These are phyloP conservation scores for Lucifuga dentata DNA, from an alignment of 2,113 vertebrate genomes.

Conservation along the genomic window DNA sequence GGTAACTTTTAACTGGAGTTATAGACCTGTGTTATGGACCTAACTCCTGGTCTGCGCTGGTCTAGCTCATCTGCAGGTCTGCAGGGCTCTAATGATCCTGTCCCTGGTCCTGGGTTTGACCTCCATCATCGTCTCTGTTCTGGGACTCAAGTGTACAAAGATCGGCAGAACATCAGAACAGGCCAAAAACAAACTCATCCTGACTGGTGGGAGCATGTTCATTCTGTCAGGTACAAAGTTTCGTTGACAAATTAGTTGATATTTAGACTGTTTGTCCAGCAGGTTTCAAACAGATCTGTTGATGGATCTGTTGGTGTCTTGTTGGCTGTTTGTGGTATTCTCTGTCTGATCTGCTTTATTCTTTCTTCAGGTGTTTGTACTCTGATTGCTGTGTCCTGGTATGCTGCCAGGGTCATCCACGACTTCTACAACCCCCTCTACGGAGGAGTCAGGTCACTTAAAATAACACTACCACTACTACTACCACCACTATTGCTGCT, in stretches of 20 bases:
- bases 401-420: conserved; percentile 71
- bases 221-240: conserved; percentile 84
- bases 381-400: conserved; percentile 78
- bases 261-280: too few relatives aligned
- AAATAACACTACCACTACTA: background rate
- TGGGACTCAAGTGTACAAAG: conserved; percentile 89
- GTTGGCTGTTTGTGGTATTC: background rate
- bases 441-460: conserved; percentile 68
- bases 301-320: background rate
- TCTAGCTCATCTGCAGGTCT: conserved; percentile 86
- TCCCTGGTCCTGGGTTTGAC: conserved; percentile 86
- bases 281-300: too few relatives aligned
- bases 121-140: conserved; percentile 76
- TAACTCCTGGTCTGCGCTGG: conserved; percentile 47
- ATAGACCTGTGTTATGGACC: too few relatives aligned
- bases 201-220: conserved; percentile 83
- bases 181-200: conserved; percentile 82
- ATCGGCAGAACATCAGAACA: conserved; percentile 78
- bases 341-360: background rate
- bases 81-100: conserved; percentile 89
- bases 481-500: too few relatives aligned
- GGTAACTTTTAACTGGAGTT: too few relatives aligned
- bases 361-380: conserved; percentile 71
- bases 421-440: conserved; percentile 78
- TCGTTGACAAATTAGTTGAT: too few relatives aligned